Evolutionary conservation across 2,113 vertebrate species (phyloP), one percentile per base, ranked within the genome.

Genomic region (Todiramphus chloris): DNA sequence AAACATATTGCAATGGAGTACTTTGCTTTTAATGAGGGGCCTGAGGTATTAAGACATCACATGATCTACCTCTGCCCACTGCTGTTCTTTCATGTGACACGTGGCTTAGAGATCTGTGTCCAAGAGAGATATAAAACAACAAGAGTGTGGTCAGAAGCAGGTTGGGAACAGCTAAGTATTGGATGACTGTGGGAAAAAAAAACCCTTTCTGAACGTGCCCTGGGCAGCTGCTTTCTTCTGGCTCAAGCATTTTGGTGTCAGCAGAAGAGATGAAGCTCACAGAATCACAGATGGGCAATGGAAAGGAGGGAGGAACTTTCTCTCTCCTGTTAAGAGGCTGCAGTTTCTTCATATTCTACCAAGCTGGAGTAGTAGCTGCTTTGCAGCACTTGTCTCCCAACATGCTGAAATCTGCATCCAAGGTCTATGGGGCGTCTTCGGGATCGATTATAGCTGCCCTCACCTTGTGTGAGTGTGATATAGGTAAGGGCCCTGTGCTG

Each of bases 291-390:
- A 31, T 10, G 6, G 19, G 9, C 16, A 85, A 39, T 7, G 53
- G 74, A 23, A 39, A 83, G 17, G 18, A 73, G 37, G 37, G 30
- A 39, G 74, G 4, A 60, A 78, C 97, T 50, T 83, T 70, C 27
- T 98, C 98, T 9, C 55, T 99, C 5, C 97, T 98, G 15, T 98
- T 99, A 21, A 98, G 98, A 73, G 98, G 98, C 20, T 98, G 98
- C 28, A 97, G 98, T 58, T 98, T 95, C 87, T 5, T 98, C 93
- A 4, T 97, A 3, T 1, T 60, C 0, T 99, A 99, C 10, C 95
- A 99, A 95, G 16, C 83, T 31, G 98, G 98, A 17, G 98, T 97
- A 5, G 24, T 97, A 1, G 62, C 93, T 74, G 98, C 98, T 87
- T 46, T 99, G 44, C 6, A 9, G 13, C 88, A 97, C 1, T 44